Evolutionary conservation across 2,888 invertebrate genomes (phyloP).

Genomic region (Myathropa florea): DNA sequence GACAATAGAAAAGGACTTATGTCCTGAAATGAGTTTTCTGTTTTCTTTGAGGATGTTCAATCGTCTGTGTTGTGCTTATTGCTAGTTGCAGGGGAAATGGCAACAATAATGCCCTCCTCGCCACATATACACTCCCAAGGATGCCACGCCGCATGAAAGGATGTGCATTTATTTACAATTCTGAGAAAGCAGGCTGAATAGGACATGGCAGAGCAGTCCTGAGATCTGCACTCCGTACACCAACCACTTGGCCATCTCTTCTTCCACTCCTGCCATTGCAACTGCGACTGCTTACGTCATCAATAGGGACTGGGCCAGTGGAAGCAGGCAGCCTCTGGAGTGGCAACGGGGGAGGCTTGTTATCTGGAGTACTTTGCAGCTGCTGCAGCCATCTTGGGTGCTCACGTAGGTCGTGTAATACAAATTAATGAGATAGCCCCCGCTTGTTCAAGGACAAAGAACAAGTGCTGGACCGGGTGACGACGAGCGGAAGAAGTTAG

Average conservation of each 20-base stretch:
- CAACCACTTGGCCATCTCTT: not conserved
- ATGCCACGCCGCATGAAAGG: not conserved
- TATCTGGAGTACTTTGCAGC: constrained; percentile 44
- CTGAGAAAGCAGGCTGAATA: not conserved
- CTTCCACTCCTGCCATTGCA: not conserved
- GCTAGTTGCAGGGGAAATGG: constrained; percentile 32
- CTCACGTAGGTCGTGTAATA: constrained; percentile 50
- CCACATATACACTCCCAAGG: not conserved
- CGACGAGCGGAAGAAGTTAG: no score
- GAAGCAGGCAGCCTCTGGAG: not conserved
- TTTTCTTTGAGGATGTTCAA: constrained; percentile 48
- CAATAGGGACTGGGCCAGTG: not conserved
- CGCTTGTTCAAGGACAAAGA: constrained; percentile 27
- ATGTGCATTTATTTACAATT: not conserved
- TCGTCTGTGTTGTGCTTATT: constrained; percentile 45
- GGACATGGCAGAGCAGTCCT: not conserved
- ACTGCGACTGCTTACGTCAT: not conserved
- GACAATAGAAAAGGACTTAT: constrained; percentile 33
- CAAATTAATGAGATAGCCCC: constrained; percentile 62
- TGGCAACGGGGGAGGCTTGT: constrained; percentile 13
- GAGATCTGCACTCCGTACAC: not conserved
- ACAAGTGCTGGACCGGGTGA: not conserved
- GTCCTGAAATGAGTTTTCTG: constrained; percentile 37
- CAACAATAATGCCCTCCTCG: constrained; percentile 15
- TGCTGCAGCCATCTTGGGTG: constrained; percentile 48